phyloP scores from a whole-genome alignment of 2,797 vertebrate genomes.

The Cygnus olor region DNA sequence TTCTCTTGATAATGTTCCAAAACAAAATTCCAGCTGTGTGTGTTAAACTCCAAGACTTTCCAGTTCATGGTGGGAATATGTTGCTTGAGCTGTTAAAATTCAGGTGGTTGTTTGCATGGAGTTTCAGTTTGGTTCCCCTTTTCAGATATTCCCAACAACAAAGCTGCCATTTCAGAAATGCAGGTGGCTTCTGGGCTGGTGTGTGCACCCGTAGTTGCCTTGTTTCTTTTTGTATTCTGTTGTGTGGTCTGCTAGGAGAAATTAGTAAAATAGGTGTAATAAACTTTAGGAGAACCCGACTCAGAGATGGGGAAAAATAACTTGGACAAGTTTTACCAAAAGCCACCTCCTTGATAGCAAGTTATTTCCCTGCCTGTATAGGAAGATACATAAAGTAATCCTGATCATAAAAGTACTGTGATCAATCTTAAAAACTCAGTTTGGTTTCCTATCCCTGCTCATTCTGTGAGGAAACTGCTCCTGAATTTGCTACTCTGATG shows the following conservation, averaged over 20 bases:
- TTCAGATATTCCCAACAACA: not conserved
- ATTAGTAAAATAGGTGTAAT: not conserved
- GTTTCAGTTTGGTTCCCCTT: not conserved
- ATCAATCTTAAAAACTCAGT: not conserved
- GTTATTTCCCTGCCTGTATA: not conserved
- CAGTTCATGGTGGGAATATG: rapidly evolving
- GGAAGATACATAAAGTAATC: not conserved
- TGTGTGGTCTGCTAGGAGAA: not conserved
- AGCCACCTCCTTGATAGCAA: not conserved
- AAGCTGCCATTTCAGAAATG: not conserved
- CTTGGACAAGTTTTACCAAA: not conserved
- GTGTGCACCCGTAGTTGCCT: not conserved
- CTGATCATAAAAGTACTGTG: not conserved
- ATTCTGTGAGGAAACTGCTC: not conserved
- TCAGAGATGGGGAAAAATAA: not conserved
- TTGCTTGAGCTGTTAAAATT: not conserved
- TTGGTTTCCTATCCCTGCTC: not conserved
- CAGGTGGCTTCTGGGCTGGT: not conserved
- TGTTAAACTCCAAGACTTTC: not conserved
- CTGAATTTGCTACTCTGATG: not conserved
- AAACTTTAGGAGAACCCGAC: not conserved
- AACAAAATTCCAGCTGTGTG: not conserved
- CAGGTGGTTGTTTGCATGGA: not conserved
- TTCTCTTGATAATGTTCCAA: not conserved
- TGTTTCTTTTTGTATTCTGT: rapidly evolving